Evolutionary conservation across 2,888 invertebrate genomes (phyloP).

Genomic region (Nasonovia ribisnigri): DNA sequence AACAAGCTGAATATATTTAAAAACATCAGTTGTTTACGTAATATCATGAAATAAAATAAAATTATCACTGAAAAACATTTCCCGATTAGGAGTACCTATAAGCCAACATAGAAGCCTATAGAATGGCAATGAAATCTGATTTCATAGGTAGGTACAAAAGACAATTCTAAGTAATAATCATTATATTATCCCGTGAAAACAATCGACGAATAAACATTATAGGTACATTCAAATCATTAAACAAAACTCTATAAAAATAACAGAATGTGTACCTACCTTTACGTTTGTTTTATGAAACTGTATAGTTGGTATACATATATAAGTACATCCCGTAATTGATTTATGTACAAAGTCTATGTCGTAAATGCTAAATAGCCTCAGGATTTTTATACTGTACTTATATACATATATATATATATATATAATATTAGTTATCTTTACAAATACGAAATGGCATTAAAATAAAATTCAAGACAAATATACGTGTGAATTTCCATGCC

Average conservation of each 20-base stretch:
- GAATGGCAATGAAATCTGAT: background rate
- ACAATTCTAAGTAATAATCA: background rate
- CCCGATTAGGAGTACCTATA: background rate
- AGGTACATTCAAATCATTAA: background rate
- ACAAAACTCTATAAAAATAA: slow-evolving; percentile 3
- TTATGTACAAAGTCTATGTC: background rate
- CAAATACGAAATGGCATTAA: background rate
- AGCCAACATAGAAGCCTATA: background rate
- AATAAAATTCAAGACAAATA: slow-evolving; percentile 18
- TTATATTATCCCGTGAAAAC: slow-evolving; percentile 7
- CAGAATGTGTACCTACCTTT: background rate
- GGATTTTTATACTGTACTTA: background rate
- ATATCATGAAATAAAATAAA: background rate
- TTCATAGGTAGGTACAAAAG: background rate
- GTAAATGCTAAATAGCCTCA: background rate
- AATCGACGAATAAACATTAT: background rate
- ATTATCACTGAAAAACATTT: background rate
- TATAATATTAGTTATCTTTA: background rate
- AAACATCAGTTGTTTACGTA: background rate
- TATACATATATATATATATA: background rate
- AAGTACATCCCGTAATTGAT: slow-evolving; percentile 16
- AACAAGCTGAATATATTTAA: background rate
- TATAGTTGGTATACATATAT: background rate
- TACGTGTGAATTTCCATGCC: slow-evolving; percentile 24
- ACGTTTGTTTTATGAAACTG: background rate